phyloP scores from a whole-genome alignment of 2,888 invertebrate genomes.

The Hemicrepidius hirtus region DNA sequence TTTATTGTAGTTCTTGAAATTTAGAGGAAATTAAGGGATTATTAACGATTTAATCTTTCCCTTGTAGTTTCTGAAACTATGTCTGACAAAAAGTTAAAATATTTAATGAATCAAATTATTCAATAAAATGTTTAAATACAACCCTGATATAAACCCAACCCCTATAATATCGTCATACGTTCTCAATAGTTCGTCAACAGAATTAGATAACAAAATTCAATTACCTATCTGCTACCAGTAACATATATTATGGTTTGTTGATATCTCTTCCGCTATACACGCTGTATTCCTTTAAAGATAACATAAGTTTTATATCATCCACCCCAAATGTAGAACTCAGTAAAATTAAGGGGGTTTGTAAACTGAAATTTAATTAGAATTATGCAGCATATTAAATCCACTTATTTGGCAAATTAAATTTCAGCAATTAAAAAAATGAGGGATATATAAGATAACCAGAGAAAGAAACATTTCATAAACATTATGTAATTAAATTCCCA shows the following conservation, averaged over 20 bases:
- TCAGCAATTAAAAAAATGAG: too few species aligned
- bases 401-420: too few species aligned
- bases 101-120: background rate
- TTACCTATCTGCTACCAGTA: slow-evolving; percentile 51
- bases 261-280: slow-evolving; percentile 24
- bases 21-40: too few species aligned
- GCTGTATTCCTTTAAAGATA: slow-evolving; percentile 35
- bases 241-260: slow-evolving; percentile 29
- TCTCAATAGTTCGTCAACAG: slow-evolving; percentile 57
- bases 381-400: too few species aligned
- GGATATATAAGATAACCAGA: too few species aligned
- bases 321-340: background rate
- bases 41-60: too few species aligned
- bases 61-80: too few species aligned
- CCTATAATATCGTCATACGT: slow-evolving; percentile 30
- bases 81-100: background rate
- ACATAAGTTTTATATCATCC: slow-evolving; percentile 27
- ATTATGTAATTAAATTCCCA: too few species aligned
- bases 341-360: background rate
- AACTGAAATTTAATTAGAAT: too few species aligned
- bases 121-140: background rate
- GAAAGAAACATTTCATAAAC: too few species aligned
- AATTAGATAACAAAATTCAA: slow-evolving; percentile 56
- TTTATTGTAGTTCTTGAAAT: too few species aligned
- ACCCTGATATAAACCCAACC: background rate